These are phyloP conservation scores for Bubalus kerabau DNA, from an alignment of 2,113 vertebrate species.

Conservation along the genomic window DNA sequence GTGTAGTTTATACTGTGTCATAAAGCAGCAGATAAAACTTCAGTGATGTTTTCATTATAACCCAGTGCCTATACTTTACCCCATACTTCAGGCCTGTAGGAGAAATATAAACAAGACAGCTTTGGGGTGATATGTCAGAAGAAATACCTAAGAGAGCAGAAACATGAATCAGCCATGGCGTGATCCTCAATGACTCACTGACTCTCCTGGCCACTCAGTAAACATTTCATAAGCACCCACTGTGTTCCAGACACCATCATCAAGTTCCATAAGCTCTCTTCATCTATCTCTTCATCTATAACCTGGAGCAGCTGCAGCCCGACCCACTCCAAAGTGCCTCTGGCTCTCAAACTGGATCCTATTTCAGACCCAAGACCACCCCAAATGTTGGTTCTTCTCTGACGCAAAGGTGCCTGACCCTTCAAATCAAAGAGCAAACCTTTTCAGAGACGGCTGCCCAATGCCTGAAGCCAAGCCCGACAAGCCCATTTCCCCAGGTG, in stretches of 20 bases:
- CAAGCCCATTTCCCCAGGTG: neutral
- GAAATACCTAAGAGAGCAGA: neutral
- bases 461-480: neutral
- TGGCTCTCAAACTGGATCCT: neutral
- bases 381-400: neutral
- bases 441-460: neutral
- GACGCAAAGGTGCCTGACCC: neutral
- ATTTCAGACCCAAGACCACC: neutral
- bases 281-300: neutral
- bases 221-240: neutral
- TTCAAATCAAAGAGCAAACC: slow-evolving; percentile 16
- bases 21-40: slow-evolving; percentile 17
- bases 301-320: neutral
- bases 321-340: neutral
- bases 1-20: neutral
- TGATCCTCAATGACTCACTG: neutral
- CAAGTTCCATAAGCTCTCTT: neutral
- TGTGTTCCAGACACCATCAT: neutral
- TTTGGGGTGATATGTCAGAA: neutral
- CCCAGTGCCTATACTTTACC: neutral
- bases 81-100: neutral
- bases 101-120: neutral
- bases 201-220: neutral
- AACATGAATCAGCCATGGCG: neutral
- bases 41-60: neutral